Evolutionary conservation across 2,797 vertebrate species (phyloP).

Genomic region (Chrysolophus pictus): DNA sequence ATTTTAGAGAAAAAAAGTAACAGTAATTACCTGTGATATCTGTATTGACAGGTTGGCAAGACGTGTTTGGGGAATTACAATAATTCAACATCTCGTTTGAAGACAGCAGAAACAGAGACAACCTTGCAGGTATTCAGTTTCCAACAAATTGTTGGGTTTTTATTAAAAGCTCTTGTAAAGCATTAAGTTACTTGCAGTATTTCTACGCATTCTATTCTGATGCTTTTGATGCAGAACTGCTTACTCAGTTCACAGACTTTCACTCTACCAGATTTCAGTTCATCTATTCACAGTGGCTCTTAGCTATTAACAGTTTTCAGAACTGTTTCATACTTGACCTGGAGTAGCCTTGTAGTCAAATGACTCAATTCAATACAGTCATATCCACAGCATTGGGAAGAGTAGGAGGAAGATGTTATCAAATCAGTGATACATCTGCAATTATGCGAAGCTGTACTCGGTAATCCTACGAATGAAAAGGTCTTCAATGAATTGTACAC

Average conservation of each 20-base stretch:
- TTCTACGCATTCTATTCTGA: accelerated
- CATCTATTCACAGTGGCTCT: background rate
- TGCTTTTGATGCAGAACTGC: background rate
- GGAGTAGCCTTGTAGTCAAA: background rate
- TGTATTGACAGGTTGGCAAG: conserved; percentile 69
- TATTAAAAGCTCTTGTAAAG: background rate
- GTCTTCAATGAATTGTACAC: background rate
- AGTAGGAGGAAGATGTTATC: background rate
- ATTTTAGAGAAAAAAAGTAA: no score
- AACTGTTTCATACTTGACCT: background rate
- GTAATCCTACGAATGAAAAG: background rate
- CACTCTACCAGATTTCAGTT: background rate
- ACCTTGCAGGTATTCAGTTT: conserved; percentile 70
- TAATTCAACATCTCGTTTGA: conserved; percentile 44
- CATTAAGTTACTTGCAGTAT: background rate
- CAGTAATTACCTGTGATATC: background rate
- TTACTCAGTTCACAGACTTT: background rate
- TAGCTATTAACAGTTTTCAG: background rate
- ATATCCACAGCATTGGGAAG: background rate
- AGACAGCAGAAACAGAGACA: conserved; percentile 40
- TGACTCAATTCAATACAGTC: background rate
- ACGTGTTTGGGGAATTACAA: conserved; percentile 61
- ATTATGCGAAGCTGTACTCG: background rate
- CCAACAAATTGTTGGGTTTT: background rate
- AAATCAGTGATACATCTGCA: background rate